phyloP scores from a whole-genome alignment of 2,797 vertebrate species.

The Chelonia mydas region DNA sequence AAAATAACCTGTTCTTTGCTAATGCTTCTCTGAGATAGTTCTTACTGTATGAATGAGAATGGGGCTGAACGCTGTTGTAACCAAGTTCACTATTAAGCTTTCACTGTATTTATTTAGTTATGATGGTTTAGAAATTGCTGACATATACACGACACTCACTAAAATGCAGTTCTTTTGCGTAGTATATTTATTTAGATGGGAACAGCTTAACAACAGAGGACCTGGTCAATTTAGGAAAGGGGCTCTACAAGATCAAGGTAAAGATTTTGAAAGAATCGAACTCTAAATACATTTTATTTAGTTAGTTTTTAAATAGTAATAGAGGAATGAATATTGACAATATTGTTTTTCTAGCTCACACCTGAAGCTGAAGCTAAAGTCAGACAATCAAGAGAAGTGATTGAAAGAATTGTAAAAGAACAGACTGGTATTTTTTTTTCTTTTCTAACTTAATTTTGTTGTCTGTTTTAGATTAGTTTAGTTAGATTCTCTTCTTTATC shows the following conservation, averaged over 20 bases:
- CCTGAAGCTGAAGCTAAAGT: constrained; percentile 88
- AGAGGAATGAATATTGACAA: background rate
- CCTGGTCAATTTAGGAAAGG: constrained; percentile 92
- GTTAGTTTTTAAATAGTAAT: background rate
- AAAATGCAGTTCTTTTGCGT: constrained; percentile 50
- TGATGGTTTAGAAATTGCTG: background rate
- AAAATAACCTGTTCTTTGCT: background rate
- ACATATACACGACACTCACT: background rate
- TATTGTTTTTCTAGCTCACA: constrained; percentile 84
- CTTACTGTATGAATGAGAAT: accelerated
- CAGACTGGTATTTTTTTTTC: constrained; percentile 86
- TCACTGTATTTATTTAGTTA: background rate
- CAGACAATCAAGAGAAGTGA: constrained; percentile 89
- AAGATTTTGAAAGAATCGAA: background rate
- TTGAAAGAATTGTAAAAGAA: constrained; percentile 94
- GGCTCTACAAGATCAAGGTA: constrained; percentile 97
- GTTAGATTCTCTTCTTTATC: background rate
- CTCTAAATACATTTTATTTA: background rate
- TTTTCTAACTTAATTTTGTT: background rate
- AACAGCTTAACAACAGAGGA: constrained; percentile 91
- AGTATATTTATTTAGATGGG: constrained; percentile 93
- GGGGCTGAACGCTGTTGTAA: background rate
- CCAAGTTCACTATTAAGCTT: background rate
- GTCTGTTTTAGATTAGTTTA: background rate
- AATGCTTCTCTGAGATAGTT: background rate